Conservation (phyloP, 2,888 invertebrate genomes). For the Asteroscopus sphinx region DNA sequence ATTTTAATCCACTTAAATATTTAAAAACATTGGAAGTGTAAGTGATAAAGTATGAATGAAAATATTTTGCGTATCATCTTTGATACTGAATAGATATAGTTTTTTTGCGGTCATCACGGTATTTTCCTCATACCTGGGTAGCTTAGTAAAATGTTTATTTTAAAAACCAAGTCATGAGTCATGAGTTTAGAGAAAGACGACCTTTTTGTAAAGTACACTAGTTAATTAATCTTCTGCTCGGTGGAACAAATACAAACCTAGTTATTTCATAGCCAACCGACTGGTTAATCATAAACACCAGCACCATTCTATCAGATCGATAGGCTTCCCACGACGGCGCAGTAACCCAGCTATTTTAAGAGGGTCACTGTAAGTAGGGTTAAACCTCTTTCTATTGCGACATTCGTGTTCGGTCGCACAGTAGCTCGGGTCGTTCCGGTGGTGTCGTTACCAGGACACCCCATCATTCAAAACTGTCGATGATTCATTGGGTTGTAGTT, state of each 20-base stretch:
- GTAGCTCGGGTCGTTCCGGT: conserved; percentile 68
- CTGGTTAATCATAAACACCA: conserved; percentile 73
- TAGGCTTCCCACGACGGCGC: conserved; percentile 82
- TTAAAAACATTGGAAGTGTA: too few species aligned
- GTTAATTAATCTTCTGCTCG: conserved; percentile 38
- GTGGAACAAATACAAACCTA: conserved; percentile 59
- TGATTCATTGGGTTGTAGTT: conserved; percentile 68
- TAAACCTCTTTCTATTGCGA: conserved; percentile 54
- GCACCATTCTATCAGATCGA: conserved; percentile 79
- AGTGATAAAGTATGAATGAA: too few species aligned
- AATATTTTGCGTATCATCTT: too few species aligned
- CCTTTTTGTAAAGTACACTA: conserved; percentile 32
- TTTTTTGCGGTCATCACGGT: conserved; percentile 6
- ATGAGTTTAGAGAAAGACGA: conserved; percentile 36
- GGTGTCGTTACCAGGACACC: conserved; percentile 76
- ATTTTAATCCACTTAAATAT: too few species aligned
- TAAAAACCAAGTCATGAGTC: conserved; percentile 45
- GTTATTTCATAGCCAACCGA: conserved; percentile 63
- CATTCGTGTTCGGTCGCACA: conserved; percentile 69
- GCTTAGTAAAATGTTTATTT: conserved; percentile 24
- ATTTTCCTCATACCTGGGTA: conserved; percentile 20
- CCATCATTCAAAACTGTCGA: conserved; percentile 61
- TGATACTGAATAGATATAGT: background rate
- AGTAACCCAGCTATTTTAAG: conserved; percentile 74
- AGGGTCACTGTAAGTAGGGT: conserved; percentile 57